Conservation (phyloP, 2,888 invertebrate genomes). For the Lasioglossum marginatum region DNA sequence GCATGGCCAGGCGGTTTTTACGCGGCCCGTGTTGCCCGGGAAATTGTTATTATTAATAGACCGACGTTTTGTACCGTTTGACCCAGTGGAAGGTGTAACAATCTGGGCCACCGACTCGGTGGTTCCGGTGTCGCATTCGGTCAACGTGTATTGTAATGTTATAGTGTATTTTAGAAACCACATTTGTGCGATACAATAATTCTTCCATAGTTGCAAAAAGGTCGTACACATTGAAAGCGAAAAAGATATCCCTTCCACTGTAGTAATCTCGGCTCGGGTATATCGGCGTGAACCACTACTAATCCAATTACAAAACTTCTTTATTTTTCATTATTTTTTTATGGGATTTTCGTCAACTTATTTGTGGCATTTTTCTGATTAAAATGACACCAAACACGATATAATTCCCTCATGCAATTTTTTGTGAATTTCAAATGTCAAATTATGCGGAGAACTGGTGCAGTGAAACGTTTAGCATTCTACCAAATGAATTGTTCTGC, state of each 20-base stretch:
- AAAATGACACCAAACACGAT: too few species aligned
- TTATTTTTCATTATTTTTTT: too few species aligned
- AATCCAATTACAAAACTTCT: too few species aligned
- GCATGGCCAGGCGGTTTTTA: neutral
- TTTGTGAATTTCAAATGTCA: neutral
- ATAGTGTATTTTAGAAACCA: neutral
- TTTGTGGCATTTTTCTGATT: too few species aligned
- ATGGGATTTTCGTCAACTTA: too few species aligned
- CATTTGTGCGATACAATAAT: too few species aligned
- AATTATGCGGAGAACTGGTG: too few species aligned
- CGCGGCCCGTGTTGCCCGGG: neutral
- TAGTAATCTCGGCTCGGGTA: too few species aligned
- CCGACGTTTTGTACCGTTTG: neutral
- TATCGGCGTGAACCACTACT: too few species aligned
- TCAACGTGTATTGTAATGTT: neutral
- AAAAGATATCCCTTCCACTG: too few species aligned
- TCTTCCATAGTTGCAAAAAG: too few species aligned
- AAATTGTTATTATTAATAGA: slow-evolving; percentile 9
- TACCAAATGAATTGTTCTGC: neutral
- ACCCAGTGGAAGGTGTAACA: neutral
- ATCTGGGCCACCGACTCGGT: neutral
- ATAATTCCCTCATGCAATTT: neutral
- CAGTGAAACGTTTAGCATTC: neutral
- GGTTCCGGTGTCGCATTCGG: neutral
- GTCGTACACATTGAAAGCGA: too few species aligned